phyloP scores from a whole-genome alignment of 1,140 invertebrate species.

The Drosophila azteca region DNA sequence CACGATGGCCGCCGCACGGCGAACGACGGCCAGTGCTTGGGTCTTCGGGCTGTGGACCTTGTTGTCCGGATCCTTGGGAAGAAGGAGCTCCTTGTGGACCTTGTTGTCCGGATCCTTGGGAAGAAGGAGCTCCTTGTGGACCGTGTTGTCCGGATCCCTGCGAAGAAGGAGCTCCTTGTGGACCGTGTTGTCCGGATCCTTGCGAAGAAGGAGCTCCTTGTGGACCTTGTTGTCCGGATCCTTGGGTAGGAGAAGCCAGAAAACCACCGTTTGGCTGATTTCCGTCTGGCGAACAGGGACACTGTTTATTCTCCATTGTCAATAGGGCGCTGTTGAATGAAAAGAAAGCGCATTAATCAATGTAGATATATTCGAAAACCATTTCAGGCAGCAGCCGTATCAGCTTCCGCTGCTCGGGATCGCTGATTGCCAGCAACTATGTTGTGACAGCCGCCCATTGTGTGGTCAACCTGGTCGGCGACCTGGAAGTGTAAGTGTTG shows the following conservation, averaged over 20 bases:
- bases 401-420: slow-evolving; percentile 87
- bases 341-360: background rate
- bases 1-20: slow-evolving; percentile 7
- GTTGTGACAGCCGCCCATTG: slow-evolving; percentile 89
- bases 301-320: slow-evolving; percentile 17
- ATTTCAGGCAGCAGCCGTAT: slow-evolving; percentile 84
- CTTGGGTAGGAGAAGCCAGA: too few relatives aligned
- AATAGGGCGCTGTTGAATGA: background rate
- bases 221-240: too few relatives aligned
- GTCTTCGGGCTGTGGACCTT: background rate
- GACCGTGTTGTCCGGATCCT: too few relatives aligned
- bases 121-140: too few relatives aligned
- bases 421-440: slow-evolving; percentile 86
- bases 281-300: slow-evolving; percentile 14
- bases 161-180: too few relatives aligned
- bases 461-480: slow-evolving; percentile 84
- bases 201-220: too few relatives aligned
- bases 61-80: background rate
- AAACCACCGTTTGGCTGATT: too few relatives aligned
- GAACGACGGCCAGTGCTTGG: background rate
- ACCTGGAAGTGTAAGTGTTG: slow-evolving; percentile 84
- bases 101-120: too few relatives aligned
- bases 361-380: slow-evolving; percentile 18
- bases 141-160: too few relatives aligned
- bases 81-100: too few relatives aligned